These are phyloP conservation scores for Neoitamus cyanurus DNA, from an alignment of 2,888 invertebrate genomes.

Conservation along the genomic window DNA sequence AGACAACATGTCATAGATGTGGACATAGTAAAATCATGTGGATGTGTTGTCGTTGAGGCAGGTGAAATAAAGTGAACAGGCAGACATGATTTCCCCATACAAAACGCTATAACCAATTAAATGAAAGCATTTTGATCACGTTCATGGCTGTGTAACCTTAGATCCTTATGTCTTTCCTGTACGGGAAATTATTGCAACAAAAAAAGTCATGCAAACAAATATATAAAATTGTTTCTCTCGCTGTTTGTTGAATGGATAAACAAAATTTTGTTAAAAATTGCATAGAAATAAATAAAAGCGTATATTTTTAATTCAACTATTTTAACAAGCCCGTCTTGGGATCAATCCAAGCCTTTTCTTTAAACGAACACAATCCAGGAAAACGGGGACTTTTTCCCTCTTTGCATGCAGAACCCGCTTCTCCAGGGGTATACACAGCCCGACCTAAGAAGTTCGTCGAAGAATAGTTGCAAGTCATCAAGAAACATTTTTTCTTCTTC, in stretches of 20 bases:
- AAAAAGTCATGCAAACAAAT: too few relatives aligned
- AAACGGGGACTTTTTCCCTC: slow-evolving; percentile 50
- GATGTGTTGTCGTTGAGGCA: too few relatives aligned
- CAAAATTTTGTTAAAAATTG: neutral
- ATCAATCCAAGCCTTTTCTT: slow-evolving; percentile 44
- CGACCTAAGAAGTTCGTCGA: slow-evolving; percentile 52
- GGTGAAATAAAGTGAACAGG: too few relatives aligned
- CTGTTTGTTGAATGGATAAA: neutral
- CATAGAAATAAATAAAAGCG: neutral
- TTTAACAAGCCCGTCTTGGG: neutral
- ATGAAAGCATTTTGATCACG: too few relatives aligned
- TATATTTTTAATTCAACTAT: neutral
- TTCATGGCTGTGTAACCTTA: too few relatives aligned
- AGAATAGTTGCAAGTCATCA: slow-evolving; percentile 54
- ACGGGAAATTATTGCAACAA: too few relatives aligned
- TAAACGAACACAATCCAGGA: slow-evolving; percentile 49
- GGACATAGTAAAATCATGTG: too few relatives aligned
- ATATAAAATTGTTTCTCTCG: too few relatives aligned
- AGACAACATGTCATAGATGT: too few relatives aligned
- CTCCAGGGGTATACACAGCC: slow-evolving; percentile 53
- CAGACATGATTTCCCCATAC: too few relatives aligned
- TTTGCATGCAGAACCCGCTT: slow-evolving; percentile 50
- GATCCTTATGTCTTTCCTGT: too few relatives aligned
- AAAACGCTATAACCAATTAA: too few relatives aligned
- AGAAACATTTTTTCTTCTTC: slow-evolving; percentile 18